phyloP scores from a whole-genome alignment of 1,140 invertebrate genomes.

The Probaryconus sp. region DNA sequence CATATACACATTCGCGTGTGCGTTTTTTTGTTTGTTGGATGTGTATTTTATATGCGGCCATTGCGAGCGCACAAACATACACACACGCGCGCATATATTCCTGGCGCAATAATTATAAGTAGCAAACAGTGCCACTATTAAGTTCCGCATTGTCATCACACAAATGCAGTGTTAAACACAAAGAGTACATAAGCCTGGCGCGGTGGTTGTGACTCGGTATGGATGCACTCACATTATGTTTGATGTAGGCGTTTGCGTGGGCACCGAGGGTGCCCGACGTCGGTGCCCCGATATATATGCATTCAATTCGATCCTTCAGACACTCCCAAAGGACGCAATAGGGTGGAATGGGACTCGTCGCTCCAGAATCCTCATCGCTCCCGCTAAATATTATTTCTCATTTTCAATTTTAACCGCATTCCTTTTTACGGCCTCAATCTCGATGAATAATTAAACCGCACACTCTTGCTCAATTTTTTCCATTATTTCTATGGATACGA shows the following conservation, averaged over 20 bases:
- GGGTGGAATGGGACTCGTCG: conserved; percentile 42
- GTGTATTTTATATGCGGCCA: conserved; percentile 12
- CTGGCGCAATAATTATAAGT: conserved; percentile 49
- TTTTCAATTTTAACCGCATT: conserved; percentile 53
- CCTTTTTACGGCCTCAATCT: conserved; percentile 47
- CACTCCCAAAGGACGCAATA: conserved; percentile 57
- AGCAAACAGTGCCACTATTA: conserved; percentile 59
- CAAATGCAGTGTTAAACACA: conserved; percentile 49
- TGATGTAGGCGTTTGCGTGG: background rate
- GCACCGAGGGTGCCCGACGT: conserved; percentile 13
- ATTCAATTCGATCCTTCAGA: conserved; percentile 58
- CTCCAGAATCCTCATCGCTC: conserved; percentile 16
- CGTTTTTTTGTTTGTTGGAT: no score
- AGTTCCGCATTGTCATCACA: conserved; percentile 60
- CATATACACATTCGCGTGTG: no score
- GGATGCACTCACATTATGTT: conserved; percentile 46
- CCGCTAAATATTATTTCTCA: conserved; percentile 44
- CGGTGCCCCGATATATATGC: conserved; percentile 35
- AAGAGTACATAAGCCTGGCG: conserved; percentile 37
- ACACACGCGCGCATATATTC: background rate
- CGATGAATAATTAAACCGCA: no score
- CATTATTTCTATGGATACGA: no score
- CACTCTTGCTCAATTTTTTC: no score
- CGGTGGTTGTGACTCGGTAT: conserved; percentile 3
- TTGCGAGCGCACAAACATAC: background rate